These are phyloP conservation scores for Balaeniceps rex DNA, from an alignment of 2,113 vertebrate genomes.

Conservation along the genomic window DNA sequence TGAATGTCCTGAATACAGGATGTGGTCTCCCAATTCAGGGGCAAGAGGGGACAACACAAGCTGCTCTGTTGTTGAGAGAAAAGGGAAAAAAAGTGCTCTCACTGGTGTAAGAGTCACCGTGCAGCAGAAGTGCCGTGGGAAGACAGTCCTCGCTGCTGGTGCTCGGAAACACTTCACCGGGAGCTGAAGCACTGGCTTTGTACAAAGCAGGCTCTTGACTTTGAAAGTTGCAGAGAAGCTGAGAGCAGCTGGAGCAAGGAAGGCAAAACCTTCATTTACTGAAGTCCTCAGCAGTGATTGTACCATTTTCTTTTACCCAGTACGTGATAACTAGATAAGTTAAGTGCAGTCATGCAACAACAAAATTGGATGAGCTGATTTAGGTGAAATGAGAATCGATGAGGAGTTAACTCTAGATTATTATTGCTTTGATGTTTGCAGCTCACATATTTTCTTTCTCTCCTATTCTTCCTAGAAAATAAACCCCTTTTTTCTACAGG, in stretches of 20 bases:
- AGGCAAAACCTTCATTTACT: neutral
- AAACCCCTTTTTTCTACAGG: neutral
- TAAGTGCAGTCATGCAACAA: neutral
- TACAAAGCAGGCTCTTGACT: neutral
- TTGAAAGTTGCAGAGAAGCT: neutral
- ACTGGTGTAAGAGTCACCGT: accelerated
- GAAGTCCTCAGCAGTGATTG: neutral
- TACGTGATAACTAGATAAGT: neutral
- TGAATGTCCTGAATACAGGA: neutral
- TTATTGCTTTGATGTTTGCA: neutral
- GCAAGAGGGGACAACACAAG: neutral
- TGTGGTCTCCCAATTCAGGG: neutral
- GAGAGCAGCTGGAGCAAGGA: neutral
- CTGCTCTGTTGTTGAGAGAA: neutral
- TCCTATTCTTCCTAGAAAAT: neutral
- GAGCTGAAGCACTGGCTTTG: neutral
- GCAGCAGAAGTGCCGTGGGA: neutral
- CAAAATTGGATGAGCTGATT: neutral
- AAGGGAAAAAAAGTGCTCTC: neutral
- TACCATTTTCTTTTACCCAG: neutral
- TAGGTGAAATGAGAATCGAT: neutral
- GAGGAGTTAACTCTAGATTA: neutral
- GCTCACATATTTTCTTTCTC: neutral
- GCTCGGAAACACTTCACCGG: neutral
- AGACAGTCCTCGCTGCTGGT: neutral